phyloP scores from a whole-genome alignment of 2,113 vertebrate species.

The Cacatua alba region DNA sequence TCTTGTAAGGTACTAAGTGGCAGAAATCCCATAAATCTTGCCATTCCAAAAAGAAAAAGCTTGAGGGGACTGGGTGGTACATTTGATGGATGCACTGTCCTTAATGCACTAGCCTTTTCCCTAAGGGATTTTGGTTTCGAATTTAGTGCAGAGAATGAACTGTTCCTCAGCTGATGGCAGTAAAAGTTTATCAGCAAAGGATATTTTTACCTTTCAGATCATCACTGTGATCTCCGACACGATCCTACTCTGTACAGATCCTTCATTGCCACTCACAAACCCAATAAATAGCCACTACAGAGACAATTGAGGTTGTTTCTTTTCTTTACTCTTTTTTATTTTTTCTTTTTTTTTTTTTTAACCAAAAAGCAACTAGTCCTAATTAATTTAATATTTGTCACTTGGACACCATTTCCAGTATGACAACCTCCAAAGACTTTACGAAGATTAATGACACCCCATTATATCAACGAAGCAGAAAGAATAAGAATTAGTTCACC shows the following conservation, averaged over 20 bases:
- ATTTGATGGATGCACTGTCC: conserved; percentile 27
- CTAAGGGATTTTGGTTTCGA: conserved; percentile 37
- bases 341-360: too few relatives aligned
- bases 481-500: conserved; percentile 21
- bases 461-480: conserved; percentile 31
- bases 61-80: conserved; percentile 1
- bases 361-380: too few relatives aligned
- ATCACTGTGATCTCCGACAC: too few relatives aligned
- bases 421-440: conserved; percentile 33
- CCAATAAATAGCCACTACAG: neutral
- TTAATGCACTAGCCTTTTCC: conserved; percentile 39
- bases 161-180: conserved; percentile 29
- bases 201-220: too few relatives aligned
- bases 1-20: too few relatives aligned
- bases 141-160: conserved; percentile 27
- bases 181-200: neutral
- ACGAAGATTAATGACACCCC: conserved; percentile 39
- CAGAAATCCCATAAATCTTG: too few relatives aligned
- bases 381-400: neutral
- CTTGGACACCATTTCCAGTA: conserved; percentile 12
- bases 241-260: neutral
- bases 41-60: too few relatives aligned
- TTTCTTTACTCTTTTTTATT: too few relatives aligned
- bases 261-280: neutral
- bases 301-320: neutral